A percentile compares a stretch with the other conserved stretches of the same genome.
Conservation (phyloP, 2,113 vertebrate genomes). For the Ceuthmochares aereus region DNA sequence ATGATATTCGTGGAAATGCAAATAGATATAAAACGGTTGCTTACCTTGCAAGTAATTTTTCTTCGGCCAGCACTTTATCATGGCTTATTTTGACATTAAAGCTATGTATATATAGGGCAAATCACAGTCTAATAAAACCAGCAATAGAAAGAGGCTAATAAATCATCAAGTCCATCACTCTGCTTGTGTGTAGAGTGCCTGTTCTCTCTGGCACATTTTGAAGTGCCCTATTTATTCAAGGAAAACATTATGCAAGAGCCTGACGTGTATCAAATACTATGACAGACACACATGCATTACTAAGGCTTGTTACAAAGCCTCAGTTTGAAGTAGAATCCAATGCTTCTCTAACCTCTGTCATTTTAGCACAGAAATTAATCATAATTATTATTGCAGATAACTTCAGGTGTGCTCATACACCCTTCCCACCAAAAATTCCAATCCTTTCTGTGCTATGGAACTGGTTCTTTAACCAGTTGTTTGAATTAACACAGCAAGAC, state of each 20-base stretch:
- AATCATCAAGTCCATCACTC: not conserved
- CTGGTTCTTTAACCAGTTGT: not conserved
- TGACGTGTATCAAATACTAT: not conserved
- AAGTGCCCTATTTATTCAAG: slow-evolving; percentile 6
- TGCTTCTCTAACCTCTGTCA: not conserved
- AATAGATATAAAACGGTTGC: not conserved
- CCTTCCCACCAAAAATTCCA: not conserved
- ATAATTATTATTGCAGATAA: not conserved
- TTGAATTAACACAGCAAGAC: not conserved
- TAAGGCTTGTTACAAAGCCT: not conserved
- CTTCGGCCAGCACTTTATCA: not conserved
- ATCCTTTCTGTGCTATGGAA: not conserved
- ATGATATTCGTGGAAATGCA: not conserved
- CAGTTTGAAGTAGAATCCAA: not conserved
- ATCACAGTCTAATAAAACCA: not conserved
- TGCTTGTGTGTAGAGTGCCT: not conserved
- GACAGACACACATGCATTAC: not conserved
- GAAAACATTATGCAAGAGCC: slow-evolving; percentile 5
- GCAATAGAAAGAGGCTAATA: not conserved
- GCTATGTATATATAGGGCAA: not conserved
- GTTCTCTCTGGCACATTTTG: not conserved
- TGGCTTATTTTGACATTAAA: slow-evolving; percentile 7
- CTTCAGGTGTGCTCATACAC: not conserved
- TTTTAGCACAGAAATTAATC: not conserved
- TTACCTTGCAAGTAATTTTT: not conserved